Evolutionary conservation across 2,888 invertebrate species (phyloP).

Genomic region (Selenia dentaria): DNA sequence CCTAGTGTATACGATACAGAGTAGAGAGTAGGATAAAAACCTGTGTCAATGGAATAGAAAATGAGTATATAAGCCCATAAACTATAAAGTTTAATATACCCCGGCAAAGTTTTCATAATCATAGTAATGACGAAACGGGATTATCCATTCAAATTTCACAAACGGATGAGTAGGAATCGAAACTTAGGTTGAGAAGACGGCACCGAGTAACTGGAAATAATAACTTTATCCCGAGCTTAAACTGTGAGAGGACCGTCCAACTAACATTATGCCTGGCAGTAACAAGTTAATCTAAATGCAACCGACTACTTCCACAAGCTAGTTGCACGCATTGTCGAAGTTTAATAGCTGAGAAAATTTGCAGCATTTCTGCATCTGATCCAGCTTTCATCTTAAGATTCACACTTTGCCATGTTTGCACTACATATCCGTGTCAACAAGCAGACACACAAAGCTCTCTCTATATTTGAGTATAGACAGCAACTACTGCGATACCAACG

Average conservation of each 20-base stretch:
- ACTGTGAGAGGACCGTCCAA: slow-evolving; percentile 76
- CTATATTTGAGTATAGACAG: slow-evolving; percentile 28
- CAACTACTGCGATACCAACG: slow-evolving; percentile 49
- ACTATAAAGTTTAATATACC: too few relatives aligned
- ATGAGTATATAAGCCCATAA: too few relatives aligned
- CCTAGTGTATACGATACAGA: too few relatives aligned
- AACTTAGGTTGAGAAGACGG: slow-evolving; percentile 78
- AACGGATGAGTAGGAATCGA: slow-evolving; percentile 73
- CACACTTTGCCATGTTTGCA: slow-evolving; percentile 42
- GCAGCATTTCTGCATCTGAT: slow-evolving; percentile 64
- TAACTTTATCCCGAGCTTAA: slow-evolving; percentile 79
- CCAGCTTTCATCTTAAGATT: slow-evolving; percentile 45
- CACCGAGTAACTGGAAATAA: slow-evolving; percentile 79
- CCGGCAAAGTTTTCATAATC: too few relatives aligned
- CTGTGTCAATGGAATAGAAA: too few relatives aligned
- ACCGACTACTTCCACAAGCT: slow-evolving; percentile 69
- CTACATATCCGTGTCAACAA: slow-evolving; percentile 24
- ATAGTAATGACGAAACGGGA: slow-evolving; percentile 72
- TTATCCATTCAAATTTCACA: slow-evolving; percentile 78
- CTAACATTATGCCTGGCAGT: slow-evolving; percentile 82
- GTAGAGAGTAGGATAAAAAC: too few relatives aligned
- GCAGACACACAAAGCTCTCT: slow-evolving; percentile 9
- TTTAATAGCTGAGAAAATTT: slow-evolving; percentile 77
- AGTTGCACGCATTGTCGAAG: slow-evolving; percentile 74
- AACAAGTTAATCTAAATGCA: slow-evolving; percentile 84